Evolutionary conservation across 2,797 vertebrate genomes (phyloP).

Genomic region (Pseudocheirus occidentalis): DNA sequence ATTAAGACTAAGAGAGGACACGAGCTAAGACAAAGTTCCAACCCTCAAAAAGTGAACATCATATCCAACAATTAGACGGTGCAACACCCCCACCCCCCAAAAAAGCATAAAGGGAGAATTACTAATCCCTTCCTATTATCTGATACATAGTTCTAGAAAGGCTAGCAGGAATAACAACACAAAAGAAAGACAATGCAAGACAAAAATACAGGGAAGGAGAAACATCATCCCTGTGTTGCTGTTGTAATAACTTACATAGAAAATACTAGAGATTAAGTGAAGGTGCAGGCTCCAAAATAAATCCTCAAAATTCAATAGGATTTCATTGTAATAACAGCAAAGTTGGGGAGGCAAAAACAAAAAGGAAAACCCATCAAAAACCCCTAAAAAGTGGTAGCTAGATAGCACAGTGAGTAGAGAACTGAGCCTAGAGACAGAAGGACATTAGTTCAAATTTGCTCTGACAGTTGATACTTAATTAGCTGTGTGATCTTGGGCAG

Average conservation of each 20-base stretch:
- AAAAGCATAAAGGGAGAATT: neutral
- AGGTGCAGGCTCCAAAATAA: neutral
- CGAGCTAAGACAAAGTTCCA: neutral
- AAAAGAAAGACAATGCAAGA: neutral
- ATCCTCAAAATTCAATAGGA: neutral
- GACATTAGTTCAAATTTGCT: too few relatives aligned
- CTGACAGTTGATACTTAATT: too few relatives aligned
- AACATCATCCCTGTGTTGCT: neutral
- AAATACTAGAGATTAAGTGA: neutral
- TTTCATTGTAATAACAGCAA: neutral
- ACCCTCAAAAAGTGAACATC: neutral
- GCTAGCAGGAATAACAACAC: neutral
- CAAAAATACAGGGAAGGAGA: neutral
- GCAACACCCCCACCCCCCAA: too few relatives aligned
- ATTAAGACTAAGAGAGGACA: neutral
- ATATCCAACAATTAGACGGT: neutral
- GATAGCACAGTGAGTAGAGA: too few relatives aligned
- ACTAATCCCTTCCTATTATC: neutral
- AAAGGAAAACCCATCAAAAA: neutral
- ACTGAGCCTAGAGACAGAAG: too few relatives aligned
- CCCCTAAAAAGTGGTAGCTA: too few relatives aligned
- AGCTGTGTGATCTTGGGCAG: too few relatives aligned
- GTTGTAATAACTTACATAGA: neutral
- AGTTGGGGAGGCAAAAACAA: neutral
- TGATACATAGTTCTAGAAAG: neutral